These are phyloP conservation scores for Melieria crassipennis DNA, from an alignment of 2,888 invertebrate genomes.

Conservation along the genomic window DNA sequence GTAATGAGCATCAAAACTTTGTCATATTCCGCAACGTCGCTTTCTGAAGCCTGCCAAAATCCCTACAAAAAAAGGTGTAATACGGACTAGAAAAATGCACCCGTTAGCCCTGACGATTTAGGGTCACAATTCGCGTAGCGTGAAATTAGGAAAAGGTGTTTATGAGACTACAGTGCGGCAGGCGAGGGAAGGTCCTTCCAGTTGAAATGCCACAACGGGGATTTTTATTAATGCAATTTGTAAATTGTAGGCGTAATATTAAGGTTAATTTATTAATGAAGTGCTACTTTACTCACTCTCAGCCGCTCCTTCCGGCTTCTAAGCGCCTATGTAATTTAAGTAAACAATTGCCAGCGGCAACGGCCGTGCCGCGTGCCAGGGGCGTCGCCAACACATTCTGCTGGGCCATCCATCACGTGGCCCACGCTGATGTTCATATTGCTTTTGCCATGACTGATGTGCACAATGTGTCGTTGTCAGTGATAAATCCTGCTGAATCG, in stretches of 20 bases:
- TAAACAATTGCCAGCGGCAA: no score
- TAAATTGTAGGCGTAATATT: background rate
- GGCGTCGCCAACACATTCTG: no score
- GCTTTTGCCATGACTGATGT: no score
- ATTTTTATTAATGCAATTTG: constrained; percentile 5
- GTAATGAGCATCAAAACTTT: constrained; percentile 37
- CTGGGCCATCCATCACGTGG: no score
- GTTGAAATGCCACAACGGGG: background rate
- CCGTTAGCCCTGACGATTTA: background rate
- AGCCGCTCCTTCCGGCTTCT: background rate
- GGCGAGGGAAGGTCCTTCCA: constrained; percentile 10
- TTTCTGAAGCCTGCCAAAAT: no score
- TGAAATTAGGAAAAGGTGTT: constrained; percentile 24
- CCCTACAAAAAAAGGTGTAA: no score
- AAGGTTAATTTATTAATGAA: constrained; percentile 21
- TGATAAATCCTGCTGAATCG: no score
- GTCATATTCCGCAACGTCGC: constrained; percentile 8
- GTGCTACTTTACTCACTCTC: constrained; percentile 11
- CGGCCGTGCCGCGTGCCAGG: no score
- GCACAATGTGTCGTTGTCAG: no score
- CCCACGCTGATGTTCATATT: no score
- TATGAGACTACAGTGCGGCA: constrained; percentile 8
- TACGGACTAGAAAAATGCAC: constrained; percentile 4
- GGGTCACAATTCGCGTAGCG: constrained; percentile 9
- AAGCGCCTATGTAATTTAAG: no score